Base-by-base conservation (phyloP, 2,797 vertebrate genomes). In the Sardinella longiceps region DNA sequence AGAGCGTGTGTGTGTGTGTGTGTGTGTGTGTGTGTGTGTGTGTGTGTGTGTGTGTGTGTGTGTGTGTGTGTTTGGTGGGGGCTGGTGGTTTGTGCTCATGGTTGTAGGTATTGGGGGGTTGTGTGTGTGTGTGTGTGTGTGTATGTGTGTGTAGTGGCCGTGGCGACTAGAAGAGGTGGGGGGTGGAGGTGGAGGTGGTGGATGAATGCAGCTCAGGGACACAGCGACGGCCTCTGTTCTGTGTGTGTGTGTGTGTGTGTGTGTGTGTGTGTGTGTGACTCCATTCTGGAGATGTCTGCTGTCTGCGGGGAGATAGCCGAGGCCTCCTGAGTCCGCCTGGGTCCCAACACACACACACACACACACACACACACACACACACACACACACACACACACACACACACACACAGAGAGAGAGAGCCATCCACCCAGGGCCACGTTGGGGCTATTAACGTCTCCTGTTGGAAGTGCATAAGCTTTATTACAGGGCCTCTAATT, bases 401-500 rank as follows among this genome's bases (percentile, higher is more conserved):
- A n/a, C 58, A 63, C 23, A 56, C 53, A 56, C 53, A 56, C 53
- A 20, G 10, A 56, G 18, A 80, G 23, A 4, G 81, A 87, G 86
- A 1, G 9, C 7, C 46, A 48, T 48, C 84, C 88, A 5, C 87
- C 50, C 87, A 5, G 74, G 86, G 87, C 86, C 86, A 88, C 70
- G 84, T 87, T 87, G 80, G 74, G 74, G 45, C 30, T 51, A 89
- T 91, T 90, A 92, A 87, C 89, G 89, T 90, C 90, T 90, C 85
- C 88, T 87, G 87, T 86, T 92, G 90, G 90, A 90, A 92, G 92
- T 92, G 90, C 93, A 94, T 93, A 92, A 94, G 92, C 92, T 92
- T 92, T 91, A 91, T 94, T 94, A 95, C 93, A 92, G 93, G 93
- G 14, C 86, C 82, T 87, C 88, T 85, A 95, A 95, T 95, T 95